phyloP scores from a whole-genome alignment of 2,888 invertebrate species.

The Hoplodrina blanda region DNA sequence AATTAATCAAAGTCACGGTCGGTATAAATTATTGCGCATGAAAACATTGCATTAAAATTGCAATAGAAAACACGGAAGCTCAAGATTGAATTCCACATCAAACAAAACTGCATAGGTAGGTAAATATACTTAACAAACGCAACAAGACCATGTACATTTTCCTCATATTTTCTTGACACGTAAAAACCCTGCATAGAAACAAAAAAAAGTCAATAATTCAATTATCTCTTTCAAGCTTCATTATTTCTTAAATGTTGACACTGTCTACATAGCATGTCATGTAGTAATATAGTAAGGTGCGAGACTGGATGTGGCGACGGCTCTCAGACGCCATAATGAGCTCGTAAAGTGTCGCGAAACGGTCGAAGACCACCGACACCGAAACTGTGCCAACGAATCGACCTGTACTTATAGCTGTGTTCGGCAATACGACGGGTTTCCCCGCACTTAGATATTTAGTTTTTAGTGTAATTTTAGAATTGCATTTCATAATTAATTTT shows the following conservation, averaged over 20 bases:
- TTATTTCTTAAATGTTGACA: constrained; percentile 31
- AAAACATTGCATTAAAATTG: constrained; percentile 3
- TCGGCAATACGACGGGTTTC: constrained; percentile 54
- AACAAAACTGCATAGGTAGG: neutral
- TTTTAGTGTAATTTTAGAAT: constrained; percentile 24
- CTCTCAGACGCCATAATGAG: constrained; percentile 67
- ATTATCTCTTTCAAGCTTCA: constrained; percentile 14
- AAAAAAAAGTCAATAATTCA: constrained; percentile 16
- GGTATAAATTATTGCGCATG: constrained; percentile 27
- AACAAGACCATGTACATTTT: neutral
- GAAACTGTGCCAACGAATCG: constrained; percentile 58
- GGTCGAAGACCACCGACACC: constrained; percentile 61
- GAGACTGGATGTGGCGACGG: constrained; percentile 47
- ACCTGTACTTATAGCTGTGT: constrained; percentile 44
- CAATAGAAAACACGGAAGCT: constrained; percentile 21
- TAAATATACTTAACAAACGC: neutral
- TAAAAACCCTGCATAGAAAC: constrained; percentile 19
- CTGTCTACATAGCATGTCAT: constrained; percentile 40
- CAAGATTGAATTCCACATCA: neutral
- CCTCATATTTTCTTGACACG: neutral
- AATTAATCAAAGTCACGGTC: constrained; percentile 46
- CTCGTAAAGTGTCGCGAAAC: constrained; percentile 66
- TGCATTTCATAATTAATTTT: constrained; percentile 5
- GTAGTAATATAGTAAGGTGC: constrained; percentile 61
- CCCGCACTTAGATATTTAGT: constrained; percentile 42